Conservation (phyloP, 53 echinoderm and acorn worm genomes). For the Arbacia lixula region DNA sequence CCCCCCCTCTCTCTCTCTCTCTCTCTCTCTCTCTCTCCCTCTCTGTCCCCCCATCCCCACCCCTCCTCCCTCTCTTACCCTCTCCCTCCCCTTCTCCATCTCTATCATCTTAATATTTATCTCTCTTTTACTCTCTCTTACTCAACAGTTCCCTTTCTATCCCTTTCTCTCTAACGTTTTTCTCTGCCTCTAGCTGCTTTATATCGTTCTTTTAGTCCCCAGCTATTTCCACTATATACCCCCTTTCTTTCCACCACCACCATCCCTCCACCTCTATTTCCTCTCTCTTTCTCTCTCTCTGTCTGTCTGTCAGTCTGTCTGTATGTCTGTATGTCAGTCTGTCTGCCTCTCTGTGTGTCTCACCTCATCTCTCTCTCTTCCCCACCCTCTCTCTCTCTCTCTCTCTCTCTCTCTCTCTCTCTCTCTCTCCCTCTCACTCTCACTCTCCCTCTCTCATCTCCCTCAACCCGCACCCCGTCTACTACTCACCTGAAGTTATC, state of each 20-base stretch:
- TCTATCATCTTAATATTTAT: too few species aligned
- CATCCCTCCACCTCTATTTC: too few species aligned
- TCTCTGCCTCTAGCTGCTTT: too few species aligned
- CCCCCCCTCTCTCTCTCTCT: too few species aligned
- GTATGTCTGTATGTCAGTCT: background rate
- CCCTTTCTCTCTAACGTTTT: background rate
- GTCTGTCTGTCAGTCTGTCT: background rate
- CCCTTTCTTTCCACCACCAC: too few species aligned
- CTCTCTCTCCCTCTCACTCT: too few species aligned
- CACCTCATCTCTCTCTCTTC: background rate
- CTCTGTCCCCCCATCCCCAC: background rate
- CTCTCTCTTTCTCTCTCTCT: too few species aligned
- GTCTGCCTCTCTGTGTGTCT: background rate
- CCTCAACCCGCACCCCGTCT: background rate
- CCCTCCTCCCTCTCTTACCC: too few species aligned
- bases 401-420: background rate
- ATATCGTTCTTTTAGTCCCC: background rate
- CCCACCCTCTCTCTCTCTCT: background rate
- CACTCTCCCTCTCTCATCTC: background rate
- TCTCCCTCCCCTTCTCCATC: too few species aligned
- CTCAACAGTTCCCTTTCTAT: background rate
- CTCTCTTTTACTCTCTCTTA: background rate
- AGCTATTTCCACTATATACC: too few species aligned
- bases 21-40: background rate
- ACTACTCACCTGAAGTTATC: constrained; percentile 47